Evolutionary conservation across 1,140 invertebrate genomes (phyloP).

Genomic region (Pachyrhynchus sulphureomaculatus): DNA sequence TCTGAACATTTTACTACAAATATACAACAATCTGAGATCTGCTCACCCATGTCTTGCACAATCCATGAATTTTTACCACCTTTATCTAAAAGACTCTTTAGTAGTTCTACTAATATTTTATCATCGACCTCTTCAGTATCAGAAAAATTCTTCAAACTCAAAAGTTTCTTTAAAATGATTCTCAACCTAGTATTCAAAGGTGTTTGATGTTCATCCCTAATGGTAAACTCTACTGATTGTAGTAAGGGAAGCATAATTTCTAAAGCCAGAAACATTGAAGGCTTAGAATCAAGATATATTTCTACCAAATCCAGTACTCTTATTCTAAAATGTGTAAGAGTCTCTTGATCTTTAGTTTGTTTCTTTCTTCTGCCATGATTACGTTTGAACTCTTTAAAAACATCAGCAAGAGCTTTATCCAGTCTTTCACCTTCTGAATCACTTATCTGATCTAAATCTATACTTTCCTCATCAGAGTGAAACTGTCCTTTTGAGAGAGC

Average conservation of each 20-base stretch:
- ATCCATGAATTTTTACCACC: constrained; percentile 63
- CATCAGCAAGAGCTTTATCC: constrained; percentile 67
- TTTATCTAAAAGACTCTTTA: constrained; percentile 63
- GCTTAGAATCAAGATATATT: constrained; percentile 67
- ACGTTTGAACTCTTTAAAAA: constrained; percentile 67
- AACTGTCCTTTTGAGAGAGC: constrained; percentile 59
- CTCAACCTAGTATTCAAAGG: constrained; percentile 64
- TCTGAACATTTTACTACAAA: constrained; percentile 66
- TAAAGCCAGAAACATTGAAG: constrained; percentile 64
- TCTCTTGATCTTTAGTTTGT: constrained; percentile 64
- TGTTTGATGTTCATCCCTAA: constrained; percentile 66
- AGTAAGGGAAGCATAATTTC: constrained; percentile 67
- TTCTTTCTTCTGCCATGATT: constrained; percentile 61
- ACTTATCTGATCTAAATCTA: constrained; percentile 73
- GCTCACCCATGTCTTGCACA: constrained; percentile 67
- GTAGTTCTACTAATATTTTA: constrained; percentile 58
- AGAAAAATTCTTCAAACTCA: constrained; percentile 62
- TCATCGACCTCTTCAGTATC: constrained; percentile 59
- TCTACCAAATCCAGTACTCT: constrained; percentile 70
- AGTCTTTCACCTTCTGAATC: constrained; percentile 74
- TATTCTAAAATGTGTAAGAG: constrained; percentile 68
- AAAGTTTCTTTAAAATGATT: constrained; percentile 62
- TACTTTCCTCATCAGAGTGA: constrained; percentile 66
- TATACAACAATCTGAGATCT: constrained; percentile 64
- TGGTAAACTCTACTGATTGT: constrained; percentile 64